Percentiles rank a stretch among this genome's conserved stretches.
phyloP scores from a whole-genome alignment of 2,113 vertebrate genomes.

The Chaetodon trifascialis region DNA sequence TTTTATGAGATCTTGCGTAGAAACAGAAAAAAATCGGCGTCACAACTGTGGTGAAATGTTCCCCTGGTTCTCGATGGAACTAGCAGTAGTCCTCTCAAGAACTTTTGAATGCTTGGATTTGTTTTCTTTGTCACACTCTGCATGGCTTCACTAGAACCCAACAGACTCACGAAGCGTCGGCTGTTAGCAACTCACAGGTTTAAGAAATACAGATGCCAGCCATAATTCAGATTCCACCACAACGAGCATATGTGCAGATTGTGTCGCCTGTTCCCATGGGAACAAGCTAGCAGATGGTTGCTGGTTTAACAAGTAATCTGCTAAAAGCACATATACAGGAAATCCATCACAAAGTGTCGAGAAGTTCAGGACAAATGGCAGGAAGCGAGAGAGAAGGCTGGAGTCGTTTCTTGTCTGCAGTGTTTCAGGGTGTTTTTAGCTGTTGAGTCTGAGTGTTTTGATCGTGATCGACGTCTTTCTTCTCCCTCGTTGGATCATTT shows the following conservation, averaged over 20 bases:
- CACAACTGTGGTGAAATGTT: not conserved
- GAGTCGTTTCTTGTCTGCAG: not conserved
- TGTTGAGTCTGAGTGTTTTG: not conserved
- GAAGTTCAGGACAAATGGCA: not conserved
- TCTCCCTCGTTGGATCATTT: too few species aligned
- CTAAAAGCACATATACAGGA: not conserved
- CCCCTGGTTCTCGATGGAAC: not conserved
- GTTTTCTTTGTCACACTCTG: not conserved
- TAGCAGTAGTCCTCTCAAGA: not conserved
- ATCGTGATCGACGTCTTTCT: too few species aligned
- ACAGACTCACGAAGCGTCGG: not conserved
- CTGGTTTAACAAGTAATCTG: not conserved
- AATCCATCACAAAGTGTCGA: not conserved
- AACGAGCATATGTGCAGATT: constrained; percentile 5
- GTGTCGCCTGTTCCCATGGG: constrained; percentile 21
- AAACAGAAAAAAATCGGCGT: not conserved
- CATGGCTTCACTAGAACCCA: not conserved
- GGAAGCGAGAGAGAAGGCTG: not conserved
- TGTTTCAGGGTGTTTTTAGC: too few species aligned
- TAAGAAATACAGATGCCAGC: constrained; percentile 22
- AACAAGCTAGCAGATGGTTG: constrained; percentile 14
- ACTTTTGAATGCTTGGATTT: not conserved
- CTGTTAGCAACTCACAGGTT: constrained; percentile 23
- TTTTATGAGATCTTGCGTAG: not conserved
- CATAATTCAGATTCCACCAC: constrained; percentile 7